phyloP scores from a whole-genome alignment of 2,113 vertebrate species.

The Gorsachius goisagi region DNA sequence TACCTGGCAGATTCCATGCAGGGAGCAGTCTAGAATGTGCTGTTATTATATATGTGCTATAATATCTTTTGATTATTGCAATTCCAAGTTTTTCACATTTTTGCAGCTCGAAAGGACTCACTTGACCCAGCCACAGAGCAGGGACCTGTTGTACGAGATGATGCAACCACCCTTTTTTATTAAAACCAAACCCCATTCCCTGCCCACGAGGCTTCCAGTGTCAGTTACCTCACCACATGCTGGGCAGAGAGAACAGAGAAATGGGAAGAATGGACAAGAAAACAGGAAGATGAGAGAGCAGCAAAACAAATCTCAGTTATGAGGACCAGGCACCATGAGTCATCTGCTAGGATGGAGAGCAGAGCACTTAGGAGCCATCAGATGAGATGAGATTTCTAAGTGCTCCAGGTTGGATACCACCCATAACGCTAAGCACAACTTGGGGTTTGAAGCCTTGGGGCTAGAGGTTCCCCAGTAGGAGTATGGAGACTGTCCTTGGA shows the following conservation, averaged over 20 bases:
- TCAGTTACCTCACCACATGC: not conserved
- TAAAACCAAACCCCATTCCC: slow-evolving; percentile 1
- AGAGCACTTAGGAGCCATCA: accelerated
- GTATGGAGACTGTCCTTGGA: not conserved
- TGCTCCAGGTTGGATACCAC: not conserved
- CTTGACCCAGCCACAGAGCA: not conserved
- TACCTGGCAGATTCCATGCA: not conserved
- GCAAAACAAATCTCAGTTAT: not conserved
- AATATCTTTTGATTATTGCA: not conserved
- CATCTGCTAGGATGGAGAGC: not conserved
- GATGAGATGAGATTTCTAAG: not conserved
- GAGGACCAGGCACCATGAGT: not conserved
- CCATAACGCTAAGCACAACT: not conserved
- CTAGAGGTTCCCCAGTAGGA: not conserved
- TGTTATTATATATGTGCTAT: not conserved
- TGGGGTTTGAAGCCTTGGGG: not conserved
- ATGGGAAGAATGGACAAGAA: not conserved
- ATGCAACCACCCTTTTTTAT: not conserved
- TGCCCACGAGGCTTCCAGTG: not conserved
- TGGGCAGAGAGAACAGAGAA: slow-evolving; percentile 11
- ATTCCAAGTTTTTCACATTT: not conserved
- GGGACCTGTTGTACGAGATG: slow-evolving; percentile 14
- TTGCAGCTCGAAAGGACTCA: not conserved
- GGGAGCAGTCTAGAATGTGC: not conserved
- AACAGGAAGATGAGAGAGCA: not conserved